Conservation (phyloP, 64 coral and sea anemone genomes). For the Actinia equina region DNA sequence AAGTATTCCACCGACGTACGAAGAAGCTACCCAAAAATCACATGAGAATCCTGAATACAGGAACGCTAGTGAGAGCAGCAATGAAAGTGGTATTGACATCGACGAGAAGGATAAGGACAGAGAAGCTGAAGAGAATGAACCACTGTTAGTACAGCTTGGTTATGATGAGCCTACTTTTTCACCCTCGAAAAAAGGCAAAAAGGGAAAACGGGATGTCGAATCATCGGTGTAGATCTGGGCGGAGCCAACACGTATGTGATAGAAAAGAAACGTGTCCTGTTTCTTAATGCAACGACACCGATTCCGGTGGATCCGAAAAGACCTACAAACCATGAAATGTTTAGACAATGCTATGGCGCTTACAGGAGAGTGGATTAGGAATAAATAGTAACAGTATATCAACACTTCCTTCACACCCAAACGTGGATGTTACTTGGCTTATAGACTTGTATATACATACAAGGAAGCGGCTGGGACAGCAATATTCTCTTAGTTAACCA, state of each 20-base stretch:
- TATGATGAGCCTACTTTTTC: not conserved
- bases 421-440: no score
- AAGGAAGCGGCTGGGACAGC: no score
- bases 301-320: not conserved
- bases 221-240: not conserved
- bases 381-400: no score
- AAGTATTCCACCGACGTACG: conserved; percentile 15
- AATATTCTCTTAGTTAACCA: no score
- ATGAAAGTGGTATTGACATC: conserved; percentile 20
- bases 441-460: no score
- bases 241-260: not conserved
- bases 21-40: not conserved
- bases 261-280: not conserved
- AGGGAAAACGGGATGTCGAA: not conserved
- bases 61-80: not conserved
- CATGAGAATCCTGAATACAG: not conserved
- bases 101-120: not conserved
- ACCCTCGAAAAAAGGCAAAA: not conserved
- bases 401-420: no score
- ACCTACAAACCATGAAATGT: not conserved
- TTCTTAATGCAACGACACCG: not conserved
- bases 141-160: not conserved
- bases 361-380: no score
- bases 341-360: no score
- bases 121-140: not conserved